These are phyloP conservation scores for Dendrophyllia cribrosa DNA, from an alignment of 64 coral and sea anemone species.

Conservation along the genomic window DNA sequence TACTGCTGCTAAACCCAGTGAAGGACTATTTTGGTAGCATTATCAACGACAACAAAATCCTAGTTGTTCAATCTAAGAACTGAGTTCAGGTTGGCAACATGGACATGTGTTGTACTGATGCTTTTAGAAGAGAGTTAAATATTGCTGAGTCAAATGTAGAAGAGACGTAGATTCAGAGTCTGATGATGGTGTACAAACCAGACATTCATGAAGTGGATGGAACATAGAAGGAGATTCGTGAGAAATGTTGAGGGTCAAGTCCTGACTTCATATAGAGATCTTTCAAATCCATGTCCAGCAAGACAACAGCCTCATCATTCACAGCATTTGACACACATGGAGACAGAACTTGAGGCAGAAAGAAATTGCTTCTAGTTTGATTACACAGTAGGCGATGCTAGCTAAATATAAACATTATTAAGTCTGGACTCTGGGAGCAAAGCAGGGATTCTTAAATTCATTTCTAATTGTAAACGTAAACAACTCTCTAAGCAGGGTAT, in stretches of 20 bases:
- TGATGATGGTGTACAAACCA: conserved; percentile 1
- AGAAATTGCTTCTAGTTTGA: conserved; percentile 60
- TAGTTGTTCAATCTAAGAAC: conserved; percentile 64
- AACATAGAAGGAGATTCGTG: conserved; percentile 30
- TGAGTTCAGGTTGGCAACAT: conserved; percentile 56
- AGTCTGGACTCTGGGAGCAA: no score
- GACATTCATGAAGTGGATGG: conserved; percentile 34
- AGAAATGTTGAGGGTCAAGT: conserved; percentile 34
- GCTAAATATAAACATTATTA: background rate
- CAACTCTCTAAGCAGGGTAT: no score
- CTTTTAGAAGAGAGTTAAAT: background rate
- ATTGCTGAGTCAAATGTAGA: background rate
- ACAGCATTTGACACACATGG: background rate
- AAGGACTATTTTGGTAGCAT: conserved; percentile 81
- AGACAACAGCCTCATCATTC: background rate
- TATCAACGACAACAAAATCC: conserved; percentile 61
- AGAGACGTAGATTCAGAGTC: conserved; percentile 23
- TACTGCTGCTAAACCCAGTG: conserved; percentile 28
- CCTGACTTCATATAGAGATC: conserved; percentile 46
- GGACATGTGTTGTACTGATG: conserved; percentile 51
- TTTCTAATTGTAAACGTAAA: no score
- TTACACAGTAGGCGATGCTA: background rate
- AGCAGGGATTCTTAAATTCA: no score
- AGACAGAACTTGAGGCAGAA: conserved; percentile 48
- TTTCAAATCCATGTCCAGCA: background rate